Percentiles rank a stretch among this genome's conserved stretches.
phyloP scores from a whole-genome alignment of 2,113 vertebrate genomes.

The Orthonyx spaldingii region DNA sequence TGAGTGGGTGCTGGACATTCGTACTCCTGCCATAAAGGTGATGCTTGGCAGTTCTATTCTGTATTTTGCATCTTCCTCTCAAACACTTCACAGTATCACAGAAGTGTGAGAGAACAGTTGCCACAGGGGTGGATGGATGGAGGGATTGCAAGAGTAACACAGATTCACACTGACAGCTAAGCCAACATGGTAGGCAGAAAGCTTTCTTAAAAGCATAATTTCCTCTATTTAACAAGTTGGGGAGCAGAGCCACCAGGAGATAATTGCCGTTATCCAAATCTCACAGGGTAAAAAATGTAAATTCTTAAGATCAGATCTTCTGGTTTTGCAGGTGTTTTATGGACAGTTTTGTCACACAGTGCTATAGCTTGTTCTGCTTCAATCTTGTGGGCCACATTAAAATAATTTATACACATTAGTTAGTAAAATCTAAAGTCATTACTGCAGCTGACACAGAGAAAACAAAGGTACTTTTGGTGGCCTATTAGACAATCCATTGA shows the following conservation, averaged over 20 bases:
- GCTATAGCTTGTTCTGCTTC: not conserved
- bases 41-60: not conserved
- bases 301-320: not conserved
- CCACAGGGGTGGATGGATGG: fast-evolving
- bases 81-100: not conserved
- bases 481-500: not conserved
- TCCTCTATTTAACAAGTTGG: not conserved
- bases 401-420: not conserved
- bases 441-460: not conserved
- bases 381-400: not conserved
- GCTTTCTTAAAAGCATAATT: not conserved
- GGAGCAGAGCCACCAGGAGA: not conserved
- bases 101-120: not conserved
- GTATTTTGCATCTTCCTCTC: not conserved
- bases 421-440: not conserved
- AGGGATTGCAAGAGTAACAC: not conserved
- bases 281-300: not conserved
- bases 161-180: not conserved
- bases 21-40: not conserved
- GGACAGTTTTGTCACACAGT: not conserved
- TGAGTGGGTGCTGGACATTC: fast-evolving
- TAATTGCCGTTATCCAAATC: not conserved
- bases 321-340: not conserved
- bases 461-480: not conserved
- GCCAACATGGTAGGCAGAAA: not conserved